Evolutionary conservation across 2,888 invertebrate genomes (phyloP), one percentile per base, ranked within the genome.

Genomic region (Sisyra nigra): DNA sequence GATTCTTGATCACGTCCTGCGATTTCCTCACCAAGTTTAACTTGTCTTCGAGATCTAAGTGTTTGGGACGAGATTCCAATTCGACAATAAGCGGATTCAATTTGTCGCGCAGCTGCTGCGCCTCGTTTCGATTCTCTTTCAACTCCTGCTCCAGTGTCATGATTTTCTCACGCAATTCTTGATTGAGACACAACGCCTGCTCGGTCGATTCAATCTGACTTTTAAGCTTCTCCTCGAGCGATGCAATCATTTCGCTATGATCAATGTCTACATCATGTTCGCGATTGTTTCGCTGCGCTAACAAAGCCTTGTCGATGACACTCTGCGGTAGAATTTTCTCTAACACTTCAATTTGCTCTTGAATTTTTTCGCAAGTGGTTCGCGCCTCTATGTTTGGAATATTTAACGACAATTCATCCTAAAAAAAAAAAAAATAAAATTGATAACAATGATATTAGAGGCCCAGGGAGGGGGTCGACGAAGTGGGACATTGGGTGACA

Each of bases 101-200:
- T 24, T 59, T 58, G 57, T 67, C 64, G 53, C 58, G 60, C 45
- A 69, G 54, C 48, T 66, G 64, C 48, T 63, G 65, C 18, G 64
- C 63, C 53, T 70, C 67, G 49, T 65, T 66, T 46, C 60, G 59
- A 46, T 60, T 63, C 48, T 67, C 66, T 51, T 68, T 67, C 46
- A 60, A 61, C 40, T 57, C 54, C 49, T 68, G 66, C 47, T 66
- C 62, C 24, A 66, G 57, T 38, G 52, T 46, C 6, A 44, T 44
- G 32, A 61, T 45, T 48, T 63, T 58, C 36, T 57, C 52, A 43
- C 53, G 54, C 24, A 63, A 45, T 11, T 48, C 42, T 33, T 54
- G 54, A 34, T 55, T 54, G 46, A 59, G 57, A 42, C 53, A 51
- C 3, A 44, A 41, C 4, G 49, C 41, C 44, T 55, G 50, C 39